Percentiles rank a stretch among this genome's conserved stretches.
Conservation (phyloP, 2,113 vertebrate species). For the Datnioides undecimradiatus region DNA sequence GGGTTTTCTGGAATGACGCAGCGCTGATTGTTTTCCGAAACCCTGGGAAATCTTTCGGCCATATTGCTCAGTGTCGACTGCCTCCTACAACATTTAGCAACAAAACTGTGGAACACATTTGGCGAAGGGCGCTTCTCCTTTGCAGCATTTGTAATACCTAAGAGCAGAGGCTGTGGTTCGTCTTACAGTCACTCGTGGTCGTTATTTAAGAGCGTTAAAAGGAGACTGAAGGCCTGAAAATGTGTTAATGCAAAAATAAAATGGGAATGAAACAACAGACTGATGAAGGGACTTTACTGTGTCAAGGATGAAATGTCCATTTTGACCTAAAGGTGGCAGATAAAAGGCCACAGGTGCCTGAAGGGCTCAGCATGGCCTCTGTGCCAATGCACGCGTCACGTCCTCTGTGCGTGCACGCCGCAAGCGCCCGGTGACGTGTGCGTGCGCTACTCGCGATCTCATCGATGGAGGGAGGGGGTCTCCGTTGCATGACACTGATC, state of each 20-base stretch:
- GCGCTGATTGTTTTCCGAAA: neutral
- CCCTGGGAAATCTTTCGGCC: constrained; percentile 4
- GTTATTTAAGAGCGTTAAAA: neutral
- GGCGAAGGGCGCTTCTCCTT: neutral
- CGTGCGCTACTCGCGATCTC: neutral
- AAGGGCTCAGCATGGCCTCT: neutral
- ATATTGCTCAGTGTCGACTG: neutral
- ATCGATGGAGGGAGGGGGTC: neutral
- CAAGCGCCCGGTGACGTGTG: neutral
- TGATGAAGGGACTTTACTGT: neutral
- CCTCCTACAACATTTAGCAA: neutral
- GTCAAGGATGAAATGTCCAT: neutral
- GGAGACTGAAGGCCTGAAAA: neutral
- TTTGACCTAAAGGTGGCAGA: neutral
- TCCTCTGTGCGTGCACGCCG: neutral
- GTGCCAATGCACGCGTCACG: neutral
- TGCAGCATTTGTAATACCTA: neutral
- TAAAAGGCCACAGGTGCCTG: neutral
- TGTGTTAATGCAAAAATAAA: neutral
- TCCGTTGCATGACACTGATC: neutral
- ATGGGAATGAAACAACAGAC: neutral
- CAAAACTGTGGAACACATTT: neutral
- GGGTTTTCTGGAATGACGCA: neutral
- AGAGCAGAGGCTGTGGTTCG: neutral
- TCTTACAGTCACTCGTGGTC: neutral